Evolutionary conservation across 2,888 invertebrate species (phyloP).

Genomic region (Malthinus flaveolus): DNA sequence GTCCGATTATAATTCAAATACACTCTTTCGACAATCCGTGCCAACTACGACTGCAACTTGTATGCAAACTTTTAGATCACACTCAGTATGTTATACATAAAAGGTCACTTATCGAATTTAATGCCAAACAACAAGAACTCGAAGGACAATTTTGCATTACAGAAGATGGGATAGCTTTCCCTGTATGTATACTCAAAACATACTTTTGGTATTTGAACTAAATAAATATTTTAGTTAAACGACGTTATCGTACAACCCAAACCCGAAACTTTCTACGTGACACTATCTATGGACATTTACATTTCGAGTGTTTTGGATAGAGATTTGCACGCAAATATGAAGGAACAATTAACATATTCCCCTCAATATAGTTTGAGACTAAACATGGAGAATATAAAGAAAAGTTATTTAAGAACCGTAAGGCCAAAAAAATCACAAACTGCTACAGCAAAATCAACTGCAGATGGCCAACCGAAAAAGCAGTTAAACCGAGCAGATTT

Average conservation of each 20-base stretch:
- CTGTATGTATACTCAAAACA: constrained; percentile 38
- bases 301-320: constrained; percentile 43
- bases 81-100: constrained; percentile 47
- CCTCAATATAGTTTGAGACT: constrained; percentile 39
- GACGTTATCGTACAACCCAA: constrained; percentile 37
- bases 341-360: constrained; percentile 43
- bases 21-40: constrained; percentile 46
- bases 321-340: constrained; percentile 37
- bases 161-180: constrained; percentile 46
- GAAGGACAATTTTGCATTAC: constrained; percentile 51
- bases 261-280: constrained; percentile 42
- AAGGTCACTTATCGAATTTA: constrained; percentile 42
- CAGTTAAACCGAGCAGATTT: background rate
- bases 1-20: constrained; percentile 48
- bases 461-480: no score
- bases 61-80: constrained; percentile 51
- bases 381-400: constrained; percentile 23
- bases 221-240: constrained; percentile 39
- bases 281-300: constrained; percentile 43
- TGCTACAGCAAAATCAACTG: no score
- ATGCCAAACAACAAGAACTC: constrained; percentile 39
- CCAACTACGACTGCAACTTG: constrained; percentile 40
- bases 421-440: background rate
- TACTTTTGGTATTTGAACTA: background rate
- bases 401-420: constrained; percentile 7